Evolutionary conservation across 2,113 vertebrate species (phyloP).

Genomic region (Ailurus styani): DNA sequence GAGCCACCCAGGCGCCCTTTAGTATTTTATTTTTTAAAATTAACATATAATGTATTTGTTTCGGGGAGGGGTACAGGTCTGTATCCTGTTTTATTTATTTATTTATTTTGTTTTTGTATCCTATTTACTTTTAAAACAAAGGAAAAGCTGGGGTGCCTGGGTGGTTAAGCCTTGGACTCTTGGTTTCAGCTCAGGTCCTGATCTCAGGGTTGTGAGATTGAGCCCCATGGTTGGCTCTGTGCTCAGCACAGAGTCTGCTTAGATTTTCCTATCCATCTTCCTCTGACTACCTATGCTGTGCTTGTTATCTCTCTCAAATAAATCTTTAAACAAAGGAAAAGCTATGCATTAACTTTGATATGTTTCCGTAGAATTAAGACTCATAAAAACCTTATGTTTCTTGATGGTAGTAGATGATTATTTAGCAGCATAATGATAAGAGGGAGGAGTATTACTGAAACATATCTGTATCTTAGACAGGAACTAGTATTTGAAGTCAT

Average conservation of each 20-base stretch:
- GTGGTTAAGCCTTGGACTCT: background rate
- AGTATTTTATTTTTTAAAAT: background rate
- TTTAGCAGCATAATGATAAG: background rate
- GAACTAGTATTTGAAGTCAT: background rate
- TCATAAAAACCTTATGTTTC: background rate
- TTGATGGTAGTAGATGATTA: background rate
- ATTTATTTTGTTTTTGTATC: too few relatives aligned
- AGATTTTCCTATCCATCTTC: background rate
- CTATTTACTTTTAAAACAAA: background rate
- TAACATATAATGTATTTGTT: background rate
- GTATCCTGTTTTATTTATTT: background rate
- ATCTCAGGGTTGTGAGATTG: background rate
- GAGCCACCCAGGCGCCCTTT: too few relatives aligned
- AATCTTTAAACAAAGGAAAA: background rate
- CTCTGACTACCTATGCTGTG: background rate
- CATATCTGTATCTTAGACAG: background rate
- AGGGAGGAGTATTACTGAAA: background rate
- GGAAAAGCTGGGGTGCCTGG: background rate
- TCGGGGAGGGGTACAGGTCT: background rate
- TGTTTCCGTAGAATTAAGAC: slow-evolving; percentile 25
- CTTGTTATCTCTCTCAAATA: background rate
- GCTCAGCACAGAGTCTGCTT: background rate
- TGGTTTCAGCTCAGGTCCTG: background rate
- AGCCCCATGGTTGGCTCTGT: background rate
- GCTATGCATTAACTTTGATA: background rate